These are phyloP conservation scores for Oasisia sp. DNA, from an alignment of 2,888 invertebrate genomes.

Conservation along the genomic window DNA sequence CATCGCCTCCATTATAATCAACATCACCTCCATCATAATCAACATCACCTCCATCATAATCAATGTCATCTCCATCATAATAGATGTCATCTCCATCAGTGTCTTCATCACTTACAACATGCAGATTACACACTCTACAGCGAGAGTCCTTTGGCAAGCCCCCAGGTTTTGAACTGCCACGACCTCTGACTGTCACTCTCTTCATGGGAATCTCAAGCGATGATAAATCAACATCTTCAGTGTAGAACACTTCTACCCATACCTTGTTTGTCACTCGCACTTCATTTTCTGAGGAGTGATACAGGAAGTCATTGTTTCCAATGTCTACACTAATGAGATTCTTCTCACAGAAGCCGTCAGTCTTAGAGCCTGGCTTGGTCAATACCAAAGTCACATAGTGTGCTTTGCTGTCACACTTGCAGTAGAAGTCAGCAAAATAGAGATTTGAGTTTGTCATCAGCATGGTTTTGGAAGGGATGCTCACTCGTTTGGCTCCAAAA, in stretches of 20 bases:
- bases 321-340: constrained; percentile 19
- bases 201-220: not conserved
- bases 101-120: not conserved
- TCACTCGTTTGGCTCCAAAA: not conserved
- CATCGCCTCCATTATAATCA: too few species aligned
- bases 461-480: not conserved
- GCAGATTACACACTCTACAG: constrained; percentile 26
- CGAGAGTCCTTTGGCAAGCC: constrained; percentile 22
- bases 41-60: too few species aligned
- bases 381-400: constrained; percentile 36
- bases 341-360: constrained; percentile 30
- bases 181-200: constrained; percentile 13
- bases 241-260: constrained; percentile 28
- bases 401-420: constrained; percentile 27
- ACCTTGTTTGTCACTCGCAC: constrained; percentile 14
- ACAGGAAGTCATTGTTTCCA: not conserved
- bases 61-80: too few species aligned
- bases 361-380: constrained; percentile 24
- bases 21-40: too few species aligned
- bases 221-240: constrained; percentile 28
- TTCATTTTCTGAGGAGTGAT: not conserved
- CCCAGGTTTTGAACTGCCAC: constrained; percentile 27
- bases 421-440: constrained; percentile 34
- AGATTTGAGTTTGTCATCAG: constrained; percentile 19
- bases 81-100: not conserved